phyloP scores from a whole-genome alignment of 2,888 invertebrate species.

The Platynereis dumerilii region DNA sequence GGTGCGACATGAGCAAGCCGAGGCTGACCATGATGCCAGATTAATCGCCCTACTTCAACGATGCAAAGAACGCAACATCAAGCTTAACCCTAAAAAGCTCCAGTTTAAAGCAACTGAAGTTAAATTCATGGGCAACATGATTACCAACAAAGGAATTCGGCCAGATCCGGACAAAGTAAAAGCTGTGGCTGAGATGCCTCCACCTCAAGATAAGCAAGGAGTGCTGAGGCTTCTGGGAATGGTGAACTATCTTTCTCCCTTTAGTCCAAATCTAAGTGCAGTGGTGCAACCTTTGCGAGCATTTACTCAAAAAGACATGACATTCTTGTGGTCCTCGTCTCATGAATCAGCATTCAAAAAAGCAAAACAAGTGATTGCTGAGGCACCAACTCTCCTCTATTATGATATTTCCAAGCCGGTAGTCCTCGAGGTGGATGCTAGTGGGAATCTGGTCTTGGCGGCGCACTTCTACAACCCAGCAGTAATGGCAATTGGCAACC shows the following conservation, averaged over 20 bases:
- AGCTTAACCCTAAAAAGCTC: too few relatives aligned
- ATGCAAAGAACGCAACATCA: constrained; percentile 3
- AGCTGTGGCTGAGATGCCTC: background rate
- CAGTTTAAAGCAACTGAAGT: too few relatives aligned
- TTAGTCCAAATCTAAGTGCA: background rate
- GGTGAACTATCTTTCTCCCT: background rate
- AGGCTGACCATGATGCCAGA: background rate
- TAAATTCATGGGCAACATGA: too few relatives aligned
- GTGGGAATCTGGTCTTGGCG: background rate
- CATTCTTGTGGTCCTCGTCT: background rate
- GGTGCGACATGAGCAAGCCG: background rate
- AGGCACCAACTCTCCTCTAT: background rate
- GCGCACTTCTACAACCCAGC: background rate
- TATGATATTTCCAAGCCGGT: background rate
- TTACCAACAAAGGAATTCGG: too few relatives aligned
- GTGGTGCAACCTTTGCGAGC: background rate
- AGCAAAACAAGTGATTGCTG: background rate
- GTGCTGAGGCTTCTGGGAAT: background rate
- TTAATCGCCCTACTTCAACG: background rate
- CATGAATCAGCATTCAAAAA: background rate
- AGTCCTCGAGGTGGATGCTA: constrained; percentile 7
- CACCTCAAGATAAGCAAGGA: background rate
- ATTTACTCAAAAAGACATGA: background rate
- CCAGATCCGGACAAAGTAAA: constrained; percentile 1
- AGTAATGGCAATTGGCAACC: background rate